These are phyloP conservation scores for Poeciliopsis retropinna DNA, from an alignment of 2,113 vertebrate species.

Conservation along the genomic window DNA sequence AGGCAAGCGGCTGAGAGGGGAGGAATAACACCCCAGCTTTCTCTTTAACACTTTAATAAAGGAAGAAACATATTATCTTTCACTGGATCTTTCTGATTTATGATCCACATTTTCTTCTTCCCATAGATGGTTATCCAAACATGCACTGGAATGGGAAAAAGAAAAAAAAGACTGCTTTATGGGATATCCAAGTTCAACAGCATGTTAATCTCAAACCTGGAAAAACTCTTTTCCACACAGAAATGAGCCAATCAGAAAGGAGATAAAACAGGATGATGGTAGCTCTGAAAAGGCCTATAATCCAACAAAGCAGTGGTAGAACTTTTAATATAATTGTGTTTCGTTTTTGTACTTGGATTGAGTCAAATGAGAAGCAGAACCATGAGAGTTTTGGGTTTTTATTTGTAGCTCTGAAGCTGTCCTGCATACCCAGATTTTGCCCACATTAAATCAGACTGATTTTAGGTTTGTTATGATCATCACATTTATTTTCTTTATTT, in stretches of 20 bases:
- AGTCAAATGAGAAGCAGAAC: not conserved
- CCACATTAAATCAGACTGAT: no score
- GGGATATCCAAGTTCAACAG: constrained; percentile 13
- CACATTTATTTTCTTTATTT: no score
- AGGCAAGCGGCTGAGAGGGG: not conserved
- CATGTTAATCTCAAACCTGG: constrained; percentile 3
- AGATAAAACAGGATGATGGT: constrained; percentile 14
- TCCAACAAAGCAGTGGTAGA: constrained; percentile 3
- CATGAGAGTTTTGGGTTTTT: not conserved
- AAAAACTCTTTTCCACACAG: constrained; percentile 5
- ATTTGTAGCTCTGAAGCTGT: not conserved
- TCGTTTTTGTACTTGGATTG: not conserved
- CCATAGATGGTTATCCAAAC: constrained; percentile 1
- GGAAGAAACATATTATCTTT: not conserved
- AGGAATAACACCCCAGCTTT: not conserved
- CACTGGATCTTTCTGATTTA: constrained; percentile 6
- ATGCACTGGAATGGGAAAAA: constrained; percentile 1
- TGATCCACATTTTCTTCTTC: not conserved
- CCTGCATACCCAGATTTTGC: no score
- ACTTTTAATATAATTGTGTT: not conserved
- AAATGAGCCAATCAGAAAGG: constrained; percentile 8
- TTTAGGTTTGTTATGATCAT: no score
- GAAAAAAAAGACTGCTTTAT: not conserved
- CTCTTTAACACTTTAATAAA: not conserved
- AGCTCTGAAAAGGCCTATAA: constrained; percentile 10